Percentiles rank a stretch among this genome's conserved stretches.
These are phyloP conservation scores for Nematostella vectensis DNA, from an alignment of 92 coral and sea anemone genomes.

Conservation along the genomic window DNA sequence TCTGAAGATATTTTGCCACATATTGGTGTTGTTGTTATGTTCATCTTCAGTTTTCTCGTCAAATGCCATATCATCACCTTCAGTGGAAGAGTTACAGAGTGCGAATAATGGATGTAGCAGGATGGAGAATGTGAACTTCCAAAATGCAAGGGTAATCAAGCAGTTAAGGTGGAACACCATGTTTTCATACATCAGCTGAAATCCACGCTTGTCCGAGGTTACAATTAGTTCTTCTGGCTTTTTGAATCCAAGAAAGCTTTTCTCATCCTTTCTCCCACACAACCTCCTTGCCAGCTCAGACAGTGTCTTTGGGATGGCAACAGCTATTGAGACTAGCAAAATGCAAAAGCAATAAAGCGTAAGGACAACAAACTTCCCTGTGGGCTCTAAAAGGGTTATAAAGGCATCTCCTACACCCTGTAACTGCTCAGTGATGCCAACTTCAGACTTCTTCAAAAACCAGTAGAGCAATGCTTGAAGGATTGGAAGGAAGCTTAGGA, in stretches of 20 bases:
- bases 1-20: constrained; percentile 31
- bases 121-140: constrained; percentile 76
- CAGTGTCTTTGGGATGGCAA: constrained; percentile 86
- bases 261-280: constrained; percentile 86
- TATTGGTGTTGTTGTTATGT: constrained; percentile 12
- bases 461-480: constrained; percentile 62
- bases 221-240: constrained; percentile 68
- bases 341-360: constrained; percentile 73
- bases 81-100: constrained; percentile 36
- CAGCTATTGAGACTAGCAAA: constrained; percentile 63
- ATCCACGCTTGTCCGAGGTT: constrained; percentile 71
- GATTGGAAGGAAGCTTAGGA: constrained; percentile 60
- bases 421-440: constrained; percentile 40
- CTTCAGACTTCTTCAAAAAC: constrained; percentile 53
- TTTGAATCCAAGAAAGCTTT: constrained; percentile 66
- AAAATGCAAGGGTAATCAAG: constrained; percentile 52
- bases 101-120: constrained; percentile 46
- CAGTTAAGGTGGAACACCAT: constrained; percentile 92
- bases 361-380: constrained; percentile 38
- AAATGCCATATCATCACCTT: constrained; percentile 10
- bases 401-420: constrained; percentile 76
- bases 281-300: constrained; percentile 86
- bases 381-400: constrained; percentile 43
- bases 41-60: constrained; percentile 15
- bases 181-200: constrained; percentile 88